Percentiles rank a stretch among this genome's conserved stretches.
phyloP scores from a whole-genome alignment of 2,113 vertebrate species.

The Poicephalus meyeri region DNA sequence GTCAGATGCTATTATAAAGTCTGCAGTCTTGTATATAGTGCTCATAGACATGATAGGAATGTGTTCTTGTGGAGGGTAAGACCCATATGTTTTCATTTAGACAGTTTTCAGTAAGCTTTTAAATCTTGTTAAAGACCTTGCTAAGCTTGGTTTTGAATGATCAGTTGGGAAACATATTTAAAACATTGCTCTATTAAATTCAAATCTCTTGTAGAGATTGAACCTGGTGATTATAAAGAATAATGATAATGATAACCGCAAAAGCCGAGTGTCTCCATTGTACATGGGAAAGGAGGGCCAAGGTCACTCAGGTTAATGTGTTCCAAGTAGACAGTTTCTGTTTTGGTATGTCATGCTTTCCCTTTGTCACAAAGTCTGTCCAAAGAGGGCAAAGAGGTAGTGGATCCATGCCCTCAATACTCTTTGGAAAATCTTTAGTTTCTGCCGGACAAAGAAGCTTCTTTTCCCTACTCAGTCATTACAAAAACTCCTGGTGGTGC shows the following conservation, averaged over 20 bases:
- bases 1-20: neutral
- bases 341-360: neutral
- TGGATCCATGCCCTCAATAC: neutral
- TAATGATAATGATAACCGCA: neutral
- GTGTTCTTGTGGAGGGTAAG: neutral
- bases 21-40: neutral
- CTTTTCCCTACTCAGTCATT: neutral
- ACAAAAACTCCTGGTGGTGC: neutral
- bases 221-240: neutral
- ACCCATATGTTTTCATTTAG: conserved; percentile 24
- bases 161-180: conserved; percentile 21
- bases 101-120: conserved; percentile 35
- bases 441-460: neutral
- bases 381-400: neutral
- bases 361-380: neutral
- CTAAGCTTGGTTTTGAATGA: conserved; percentile 18
- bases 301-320: neutral
- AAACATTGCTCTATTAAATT: neutral
- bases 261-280: neutral
- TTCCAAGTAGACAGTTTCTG: neutral
- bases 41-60: neutral
- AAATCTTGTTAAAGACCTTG: conserved; percentile 25
- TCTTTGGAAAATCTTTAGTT: neutral
- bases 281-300: neutral
- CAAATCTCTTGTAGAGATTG: neutral